phyloP scores from a whole-genome alignment of 2,888 invertebrate species.

The Acanthacorydalis orientalis region DNA sequence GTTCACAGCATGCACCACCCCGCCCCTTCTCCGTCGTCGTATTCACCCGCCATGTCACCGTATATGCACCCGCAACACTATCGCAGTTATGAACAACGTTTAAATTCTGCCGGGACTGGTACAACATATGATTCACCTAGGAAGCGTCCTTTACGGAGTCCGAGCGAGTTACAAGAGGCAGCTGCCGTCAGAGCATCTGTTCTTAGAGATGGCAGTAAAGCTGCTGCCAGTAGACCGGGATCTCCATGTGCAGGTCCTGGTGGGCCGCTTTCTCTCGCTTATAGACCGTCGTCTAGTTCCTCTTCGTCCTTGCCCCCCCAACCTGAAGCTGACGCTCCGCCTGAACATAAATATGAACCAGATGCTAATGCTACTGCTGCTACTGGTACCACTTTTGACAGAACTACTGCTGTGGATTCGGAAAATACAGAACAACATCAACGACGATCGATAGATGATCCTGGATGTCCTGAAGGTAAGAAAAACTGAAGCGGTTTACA shows the following conservation, averaged over 20 bases:
- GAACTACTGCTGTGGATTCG: conserved; percentile 19
- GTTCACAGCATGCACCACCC: conserved; percentile 20
- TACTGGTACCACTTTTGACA: conserved; percentile 29
- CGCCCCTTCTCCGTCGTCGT: conserved; percentile 25
- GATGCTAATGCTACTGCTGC: conserved; percentile 24
- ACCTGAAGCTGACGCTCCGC: conserved; percentile 35
- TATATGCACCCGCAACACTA: conserved; percentile 27
- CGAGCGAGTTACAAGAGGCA: conserved; percentile 42
- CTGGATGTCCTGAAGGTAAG: conserved; percentile 33
- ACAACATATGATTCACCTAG: conserved; percentile 27
- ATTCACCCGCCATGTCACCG: conserved; percentile 31
- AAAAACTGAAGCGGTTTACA: too few species aligned
- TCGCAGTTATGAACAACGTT: conserved; percentile 24
- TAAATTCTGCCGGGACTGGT: conserved; percentile 25
- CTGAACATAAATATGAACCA: conserved; percentile 34
- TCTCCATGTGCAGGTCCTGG: conserved; percentile 32
- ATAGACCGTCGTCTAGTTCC: conserved; percentile 31
- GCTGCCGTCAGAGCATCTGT: conserved; percentile 37
- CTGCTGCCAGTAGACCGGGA: conserved; percentile 27
- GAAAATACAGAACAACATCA: conserved; percentile 4
- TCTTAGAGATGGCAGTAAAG: conserved; percentile 32
- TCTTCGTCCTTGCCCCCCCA: conserved; percentile 27
- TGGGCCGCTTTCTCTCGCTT: conserved; percentile 18
- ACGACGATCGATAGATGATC: conserved; percentile 15
- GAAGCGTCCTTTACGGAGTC: conserved; percentile 38